Evolutionary conservation across 2,113 vertebrate genomes (phyloP).

Genomic region (Paracanthobrama guichenoti): DNA sequence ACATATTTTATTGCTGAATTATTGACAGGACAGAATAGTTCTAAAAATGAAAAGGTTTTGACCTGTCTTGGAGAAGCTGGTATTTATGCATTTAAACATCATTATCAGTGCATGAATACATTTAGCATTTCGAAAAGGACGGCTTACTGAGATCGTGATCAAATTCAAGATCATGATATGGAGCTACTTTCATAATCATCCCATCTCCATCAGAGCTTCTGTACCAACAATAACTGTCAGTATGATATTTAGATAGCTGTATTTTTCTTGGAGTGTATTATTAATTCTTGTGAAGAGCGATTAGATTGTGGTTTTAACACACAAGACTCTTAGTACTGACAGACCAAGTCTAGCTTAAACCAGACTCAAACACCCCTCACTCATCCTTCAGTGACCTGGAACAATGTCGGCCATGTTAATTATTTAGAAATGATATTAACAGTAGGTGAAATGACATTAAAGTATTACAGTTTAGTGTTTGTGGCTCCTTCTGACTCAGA

Average conservation of each 20-base stretch:
- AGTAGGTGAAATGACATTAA: neutral
- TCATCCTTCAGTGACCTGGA: neutral
- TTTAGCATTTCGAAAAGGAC: neutral
- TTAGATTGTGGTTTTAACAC: neutral
- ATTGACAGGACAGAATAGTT: neutral
- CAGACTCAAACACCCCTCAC: neutral
- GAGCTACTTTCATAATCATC: neutral
- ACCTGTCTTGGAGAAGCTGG: neutral
- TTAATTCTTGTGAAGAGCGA: neutral
- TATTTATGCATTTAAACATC: neutral
- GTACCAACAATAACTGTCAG: neutral
- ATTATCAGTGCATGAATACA: too few relatives aligned
- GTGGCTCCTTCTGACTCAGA: neutral
- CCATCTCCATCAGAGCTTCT: neutral
- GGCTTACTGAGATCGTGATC: neutral
- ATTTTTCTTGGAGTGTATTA: neutral
- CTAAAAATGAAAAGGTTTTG: neutral
- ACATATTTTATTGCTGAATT: neutral
- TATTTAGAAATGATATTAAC: neutral
- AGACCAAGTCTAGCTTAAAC: neutral
- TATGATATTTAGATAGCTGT: neutral
- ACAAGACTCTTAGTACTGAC: neutral
- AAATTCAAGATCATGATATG: neutral
- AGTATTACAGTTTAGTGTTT: neutral
- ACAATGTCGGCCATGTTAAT: neutral